These are phyloP conservation scores for Pachycephala philippinensis DNA, from an alignment of 2,113 vertebrate genomes.

Conservation along the genomic window DNA sequence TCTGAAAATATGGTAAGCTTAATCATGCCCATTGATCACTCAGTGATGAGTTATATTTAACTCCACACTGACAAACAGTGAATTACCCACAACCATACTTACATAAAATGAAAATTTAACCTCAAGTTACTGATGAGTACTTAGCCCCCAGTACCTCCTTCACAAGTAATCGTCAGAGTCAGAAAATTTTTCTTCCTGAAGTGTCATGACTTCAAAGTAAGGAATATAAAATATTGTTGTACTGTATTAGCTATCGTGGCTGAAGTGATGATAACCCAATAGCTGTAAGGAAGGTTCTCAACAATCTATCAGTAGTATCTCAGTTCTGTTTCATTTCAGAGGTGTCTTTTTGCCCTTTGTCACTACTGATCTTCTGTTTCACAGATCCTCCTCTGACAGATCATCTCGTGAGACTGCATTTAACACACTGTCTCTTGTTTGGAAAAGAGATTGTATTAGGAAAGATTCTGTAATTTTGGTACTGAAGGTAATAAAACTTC, in stretches of 20 bases:
- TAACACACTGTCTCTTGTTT: not conserved
- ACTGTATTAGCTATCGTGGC: rapidly evolving
- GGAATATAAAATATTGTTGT: not conserved
- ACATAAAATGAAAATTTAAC: not conserved
- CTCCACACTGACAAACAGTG: not conserved
- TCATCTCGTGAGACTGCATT: not conserved
- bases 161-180: not conserved
- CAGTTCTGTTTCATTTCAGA: not conserved
- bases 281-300: not conserved
- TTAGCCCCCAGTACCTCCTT: not conserved
- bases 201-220: not conserved
- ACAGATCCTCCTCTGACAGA: not conserved
- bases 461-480: not conserved
- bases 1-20: not conserved
- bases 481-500: not conserved
- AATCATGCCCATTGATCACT: not conserved
- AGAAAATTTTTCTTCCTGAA: not conserved
- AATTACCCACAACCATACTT: not conserved
- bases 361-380: not conserved
- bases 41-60: not conserved
- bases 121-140: not conserved
- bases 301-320: not conserved
- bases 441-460: not conserved
- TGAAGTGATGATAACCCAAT: not conserved
- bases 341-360: not conserved